phyloP scores from a whole-genome alignment of 2,113 vertebrate genomes.

The Cryptotis parvus region DNA sequence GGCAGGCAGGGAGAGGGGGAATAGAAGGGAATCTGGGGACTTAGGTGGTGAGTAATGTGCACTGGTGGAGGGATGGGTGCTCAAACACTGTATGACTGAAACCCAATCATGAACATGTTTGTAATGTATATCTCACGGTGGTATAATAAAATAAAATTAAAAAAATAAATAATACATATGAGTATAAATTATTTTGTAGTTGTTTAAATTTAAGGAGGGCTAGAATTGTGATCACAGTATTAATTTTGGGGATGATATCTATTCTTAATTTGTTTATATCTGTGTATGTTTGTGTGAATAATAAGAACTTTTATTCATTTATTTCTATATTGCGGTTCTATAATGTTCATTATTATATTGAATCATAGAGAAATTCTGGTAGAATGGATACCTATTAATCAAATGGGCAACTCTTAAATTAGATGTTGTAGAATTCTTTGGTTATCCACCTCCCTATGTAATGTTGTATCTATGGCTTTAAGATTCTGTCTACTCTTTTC shows the following conservation, averaged over 20 bases:
- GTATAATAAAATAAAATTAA: too few species aligned
- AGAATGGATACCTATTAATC: background rate
- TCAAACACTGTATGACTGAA: too few species aligned
- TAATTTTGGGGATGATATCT: background rate
- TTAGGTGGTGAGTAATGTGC: too few species aligned
- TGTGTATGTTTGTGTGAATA: background rate
- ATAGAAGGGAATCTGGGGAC: too few species aligned
- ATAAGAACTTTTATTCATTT: too few species aligned
- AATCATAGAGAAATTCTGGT: conserved; percentile 9
- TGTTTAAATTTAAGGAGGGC: background rate
- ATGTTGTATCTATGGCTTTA: background rate
- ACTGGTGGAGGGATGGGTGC: too few species aligned
- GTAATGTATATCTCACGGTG: too few species aligned
- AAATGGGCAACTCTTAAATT: background rate
- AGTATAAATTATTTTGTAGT: background rate
- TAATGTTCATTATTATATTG: background rate
- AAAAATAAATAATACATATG: too few species aligned
- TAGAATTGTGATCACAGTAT: background rate
- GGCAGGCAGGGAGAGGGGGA: too few species aligned
- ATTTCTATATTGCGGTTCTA: background rate
- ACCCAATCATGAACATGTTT: too few species aligned
- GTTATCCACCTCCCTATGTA: background rate
- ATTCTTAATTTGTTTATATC: background rate
- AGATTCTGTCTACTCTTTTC: background rate
- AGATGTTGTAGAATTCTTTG: background rate